Evolutionary conservation across 1,140 invertebrate species (phyloP), one percentile per base, ranked within the genome.

Genomic region (Stegodyphus mimosarum): DNA sequence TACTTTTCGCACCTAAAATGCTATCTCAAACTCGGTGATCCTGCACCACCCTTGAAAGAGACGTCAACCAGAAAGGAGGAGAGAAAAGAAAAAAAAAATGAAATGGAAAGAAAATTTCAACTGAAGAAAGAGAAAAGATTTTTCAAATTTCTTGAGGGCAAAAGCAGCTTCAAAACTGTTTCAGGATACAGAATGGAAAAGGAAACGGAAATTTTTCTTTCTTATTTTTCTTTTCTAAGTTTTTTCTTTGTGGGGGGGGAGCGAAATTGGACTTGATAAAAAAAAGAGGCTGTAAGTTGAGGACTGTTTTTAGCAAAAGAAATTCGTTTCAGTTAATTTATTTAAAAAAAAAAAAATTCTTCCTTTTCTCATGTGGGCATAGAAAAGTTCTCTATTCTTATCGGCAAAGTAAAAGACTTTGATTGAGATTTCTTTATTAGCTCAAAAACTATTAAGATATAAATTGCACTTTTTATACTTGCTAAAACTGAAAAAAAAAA

Each of bases 71-170:
- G 33, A 52, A 17, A 17, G n/a, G 33, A 63, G 7, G 2, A 33
- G 51, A 51, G 5, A 9, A 66, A 67, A 50, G 53, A 69, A 53
- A 60, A 75, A 18, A 18, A 11, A 75, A 60, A 63, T 15, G 11
- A 72, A 51, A 66, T 55, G 10, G 76, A 48, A 66, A 64, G 70
- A 79, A 70, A 69, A 69, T 67, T n/a, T 64, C 49, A 51, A 69
- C 10, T 11, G 48, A 50, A 50, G 48, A 72, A 15, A 50, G 11
- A 51, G 51, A 51, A 51, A 33, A 33, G 33, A 33, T 33, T 33
- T 33, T 10, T 17, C 49, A 79, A 79, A 79, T 70, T 79, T 79
- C 66, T 79, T 76, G 9, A 53, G 52, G 77, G 77, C 64, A 79
- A 70, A 79, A 79, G 50, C 76, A 50, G 77, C 55, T 51, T 79